A percentile compares a stretch with the other conserved stretches of the same genome.
These are phyloP conservation scores for Palythoa caribaeorum DNA, from an alignment of 92 coral and sea anemone species.

Conservation along the genomic window DNA sequence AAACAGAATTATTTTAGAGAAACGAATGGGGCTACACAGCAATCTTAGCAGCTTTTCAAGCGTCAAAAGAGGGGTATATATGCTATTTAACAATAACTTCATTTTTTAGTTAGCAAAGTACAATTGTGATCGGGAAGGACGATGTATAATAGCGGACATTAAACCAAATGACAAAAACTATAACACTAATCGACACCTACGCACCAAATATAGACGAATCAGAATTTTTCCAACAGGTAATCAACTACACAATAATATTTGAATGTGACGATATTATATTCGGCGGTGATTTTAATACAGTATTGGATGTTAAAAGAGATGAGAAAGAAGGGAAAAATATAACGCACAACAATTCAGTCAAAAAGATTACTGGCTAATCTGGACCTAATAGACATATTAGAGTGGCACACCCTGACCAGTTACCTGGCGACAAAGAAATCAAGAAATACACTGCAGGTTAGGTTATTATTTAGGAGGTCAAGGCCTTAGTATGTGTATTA, in stretches of 20 bases:
- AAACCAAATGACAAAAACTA: too few species aligned
- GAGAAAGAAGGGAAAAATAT: slow-evolving; percentile 1
- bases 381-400: background rate
- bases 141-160: too few species aligned
- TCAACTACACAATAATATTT: background rate
- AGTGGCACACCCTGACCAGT: background rate
- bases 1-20: background rate
- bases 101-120: background rate
- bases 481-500: too few species aligned
- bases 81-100: background rate
- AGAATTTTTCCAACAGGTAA: background rate
- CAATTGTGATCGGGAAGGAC: too few species aligned
- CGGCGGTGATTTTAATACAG: background rate
- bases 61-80: background rate
- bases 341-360: slow-evolving; percentile 15
- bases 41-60: background rate
- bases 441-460: background rate
- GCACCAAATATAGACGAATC: background rate
- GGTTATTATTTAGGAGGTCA: background rate
- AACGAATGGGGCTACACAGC: background rate
- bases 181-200: too few species aligned
- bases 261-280: slow-evolving; percentile 4
- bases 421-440: background rate
- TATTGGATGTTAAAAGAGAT: slow-evolving; percentile 9
- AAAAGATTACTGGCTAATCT: background rate